phyloP scores from a whole-genome alignment of 2,113 vertebrate species.

The Campylomormyrus numenius region DNA sequence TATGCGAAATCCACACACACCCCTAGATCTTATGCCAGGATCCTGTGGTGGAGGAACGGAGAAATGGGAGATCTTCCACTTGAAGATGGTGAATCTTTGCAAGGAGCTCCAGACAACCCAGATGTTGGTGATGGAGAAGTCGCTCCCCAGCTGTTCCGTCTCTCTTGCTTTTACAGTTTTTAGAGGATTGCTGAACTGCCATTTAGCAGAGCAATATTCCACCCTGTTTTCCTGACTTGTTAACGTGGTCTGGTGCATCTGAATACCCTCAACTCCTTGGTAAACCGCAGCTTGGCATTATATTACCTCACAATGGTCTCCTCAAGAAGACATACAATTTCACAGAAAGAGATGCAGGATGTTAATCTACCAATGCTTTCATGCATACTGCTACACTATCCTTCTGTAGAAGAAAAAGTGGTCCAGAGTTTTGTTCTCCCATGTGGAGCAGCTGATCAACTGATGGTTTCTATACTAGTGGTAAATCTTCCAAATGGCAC shows the following conservation, averaged over 20 bases:
- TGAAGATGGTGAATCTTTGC: neutral
- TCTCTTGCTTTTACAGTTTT: neutral
- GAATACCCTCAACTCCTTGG: neutral
- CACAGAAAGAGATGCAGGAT: neutral
- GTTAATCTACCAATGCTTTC: neutral
- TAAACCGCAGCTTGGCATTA: neutral
- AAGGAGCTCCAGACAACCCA: neutral
- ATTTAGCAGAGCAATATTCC: neutral
- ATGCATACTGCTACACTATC: neutral
- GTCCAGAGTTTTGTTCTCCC: neutral
- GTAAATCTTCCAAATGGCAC: neutral
- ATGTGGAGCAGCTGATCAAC: neutral
- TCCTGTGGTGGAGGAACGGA: neutral
- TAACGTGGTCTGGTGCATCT: neutral
- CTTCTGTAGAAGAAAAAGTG: neutral
- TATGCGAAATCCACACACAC: neutral
- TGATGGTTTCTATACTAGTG: neutral
- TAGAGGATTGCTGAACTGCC: neutral
- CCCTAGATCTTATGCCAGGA: neutral
- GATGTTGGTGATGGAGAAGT: neutral
- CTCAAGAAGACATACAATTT: neutral
- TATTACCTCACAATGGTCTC: neutral
- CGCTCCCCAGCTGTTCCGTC: neutral
- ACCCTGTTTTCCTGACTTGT: neutral
- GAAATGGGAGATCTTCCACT: neutral